Base-by-base conservation (phyloP, 2,888 invertebrate genomes). In the Drosophila neotestacea region DNA sequence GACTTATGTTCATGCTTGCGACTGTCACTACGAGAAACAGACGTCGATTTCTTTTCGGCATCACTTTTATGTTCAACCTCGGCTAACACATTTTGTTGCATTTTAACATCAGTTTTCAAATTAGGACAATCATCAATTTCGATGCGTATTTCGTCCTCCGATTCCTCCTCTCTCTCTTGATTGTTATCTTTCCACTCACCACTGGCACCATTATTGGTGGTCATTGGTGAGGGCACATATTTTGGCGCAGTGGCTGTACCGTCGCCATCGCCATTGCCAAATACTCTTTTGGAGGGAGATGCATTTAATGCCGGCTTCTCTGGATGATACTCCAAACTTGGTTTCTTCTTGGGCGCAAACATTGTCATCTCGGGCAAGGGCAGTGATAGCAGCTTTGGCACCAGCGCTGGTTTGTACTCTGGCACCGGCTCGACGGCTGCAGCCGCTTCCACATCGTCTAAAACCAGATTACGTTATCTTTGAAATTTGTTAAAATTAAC, bases 251-350 rank as follows among this genome's bases (percentile, higher is more conserved):
- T 51, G 51, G 62, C 55, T 5, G 28, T 39, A 44, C 22, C 60
- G 13, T 51, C 42, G 46, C 36, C n/a, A 16, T 54, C 66, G 46
- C 34, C n/a, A 16, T 54, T 64, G 44, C 32, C 68, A 54, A 10
- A 61, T 10, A 27, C 65, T 50, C 73, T 87, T 61, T 70, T 90
- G 48, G 82, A 71, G 2, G 90, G 86, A 3, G 88, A 89, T 2
- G 92, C 91, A 81, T 92, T 89, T 3, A 92, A 79, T 9, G 82
- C 91, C 5, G 92, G 92, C 50, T 92, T 91, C n/a, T 91, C 92
- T 0, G 93, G 92, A 56, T 91, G 89, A 73, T 93, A 93, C 73
- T 93, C 93, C 30, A 93, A 72, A 50, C 91, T 92, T 0, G 80
- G 79, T 32, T 90, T 90, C 61, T 91, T 92, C 6, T 77, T 77